These are phyloP conservation scores for Pandion haliaetus DNA, from an alignment of 2,113 vertebrate species.

Conservation along the genomic window DNA sequence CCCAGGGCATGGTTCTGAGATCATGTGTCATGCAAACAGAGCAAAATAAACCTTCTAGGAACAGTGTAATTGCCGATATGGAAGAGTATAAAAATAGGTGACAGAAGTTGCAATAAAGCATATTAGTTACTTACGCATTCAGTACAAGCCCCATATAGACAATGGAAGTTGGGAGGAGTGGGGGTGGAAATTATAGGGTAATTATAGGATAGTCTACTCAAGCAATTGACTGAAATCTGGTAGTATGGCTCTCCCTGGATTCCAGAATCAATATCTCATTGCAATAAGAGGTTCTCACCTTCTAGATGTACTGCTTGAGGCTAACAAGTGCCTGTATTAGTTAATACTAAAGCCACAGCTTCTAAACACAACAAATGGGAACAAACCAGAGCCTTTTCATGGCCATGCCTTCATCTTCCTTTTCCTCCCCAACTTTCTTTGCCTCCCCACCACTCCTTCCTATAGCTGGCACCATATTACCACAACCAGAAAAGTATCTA, in stretches of 20 bases:
- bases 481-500: not conserved
- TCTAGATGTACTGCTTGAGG: not conserved
- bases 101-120: not conserved
- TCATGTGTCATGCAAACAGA: not conserved
- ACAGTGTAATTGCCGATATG: not conserved
- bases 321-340: not conserved
- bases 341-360: not conserved
- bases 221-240: slow-evolving; percentile 19
- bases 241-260: not conserved
- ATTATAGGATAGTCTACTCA: not conserved
- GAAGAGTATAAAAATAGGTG: not conserved
- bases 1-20: not conserved
- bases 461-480: not conserved
- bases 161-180: not conserved
- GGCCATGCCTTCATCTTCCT: not conserved
- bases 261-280: slow-evolving; percentile 38
- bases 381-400: not conserved
- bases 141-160: not conserved
- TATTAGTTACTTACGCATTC: not conserved
- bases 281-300: not conserved
- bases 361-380: not conserved
- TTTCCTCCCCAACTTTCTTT: not conserved
- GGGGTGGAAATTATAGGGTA: not conserved
- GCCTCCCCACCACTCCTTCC: not conserved
- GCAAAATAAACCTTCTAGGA: not conserved